Base-by-base conservation (phyloP, 30 jellyfish, hydroid and myxozoan genomes). In the Pseudorhiza aurosa region DNA sequence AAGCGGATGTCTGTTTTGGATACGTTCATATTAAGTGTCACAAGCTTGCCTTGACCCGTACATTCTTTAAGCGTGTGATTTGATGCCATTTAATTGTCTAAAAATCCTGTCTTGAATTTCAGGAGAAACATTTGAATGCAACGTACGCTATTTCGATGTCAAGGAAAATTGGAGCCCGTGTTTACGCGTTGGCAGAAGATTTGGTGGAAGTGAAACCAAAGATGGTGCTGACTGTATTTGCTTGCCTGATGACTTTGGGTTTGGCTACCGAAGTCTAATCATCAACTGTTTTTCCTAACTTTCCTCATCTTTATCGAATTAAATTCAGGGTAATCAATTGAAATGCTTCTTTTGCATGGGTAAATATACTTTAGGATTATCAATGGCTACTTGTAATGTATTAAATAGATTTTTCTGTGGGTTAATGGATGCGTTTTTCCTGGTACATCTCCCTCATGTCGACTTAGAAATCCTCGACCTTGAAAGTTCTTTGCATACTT, bases 201-300 rank as follows among this genome's bases (percentile, higher is more conserved):
- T 42, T 95, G 70, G 96, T 88, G 9, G 99, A 95, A 57, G 99
- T 90, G 75, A 95, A 95, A 32, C 96, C 98, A 65, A 95, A 95
- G 85, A 95, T 95, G 99, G 98, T 95, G 39, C 68, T 95, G 81
- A 95, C 99, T n/a, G 96, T 95, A 6, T 88, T 88, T 43, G 99
- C 98, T 14, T 88, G 99, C 58, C 80, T 95, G 82, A 80, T 80
- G 91, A 80, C 91, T 53, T 37, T 70, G 43, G 91, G 91, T 29
- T 72, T 80, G 8, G 80, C 91, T n/a, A 64, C 70, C 8, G 70
- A 80, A 50, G 81, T 80, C 30, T 80, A 68, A 17, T 53, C 6
- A 10, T n/a, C 35, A 53, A 53, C 36, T 53, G 67, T 3, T 53
- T 18, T 15, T 53, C 36, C 1, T 36, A 53, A 21, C 67, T 53